Conservation (phyloP, 2,113 vertebrate genomes). For the Sebastes fasciatus region DNA sequence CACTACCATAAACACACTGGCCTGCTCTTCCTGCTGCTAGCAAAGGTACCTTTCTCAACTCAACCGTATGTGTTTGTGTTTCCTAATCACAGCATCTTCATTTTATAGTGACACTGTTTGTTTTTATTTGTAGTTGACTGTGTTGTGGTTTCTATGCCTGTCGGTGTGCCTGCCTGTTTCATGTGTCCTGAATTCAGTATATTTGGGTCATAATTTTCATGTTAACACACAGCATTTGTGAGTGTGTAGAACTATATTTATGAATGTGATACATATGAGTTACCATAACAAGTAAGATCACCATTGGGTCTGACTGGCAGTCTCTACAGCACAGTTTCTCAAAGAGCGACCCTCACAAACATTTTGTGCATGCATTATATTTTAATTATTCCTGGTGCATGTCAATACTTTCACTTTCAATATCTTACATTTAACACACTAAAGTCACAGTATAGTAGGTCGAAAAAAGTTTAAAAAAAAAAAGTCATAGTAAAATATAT, state of each 20-base stretch:
- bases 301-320: not conserved
- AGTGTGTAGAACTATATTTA: not conserved
- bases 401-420: not conserved
- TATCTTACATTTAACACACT: not conserved
- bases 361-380: not conserved
- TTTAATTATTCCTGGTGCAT: not conserved
- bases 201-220: not conserved
- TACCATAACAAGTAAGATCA: not conserved
- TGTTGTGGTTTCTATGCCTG: not conserved
- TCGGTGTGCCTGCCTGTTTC: not conserved
- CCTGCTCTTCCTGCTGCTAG: constrained; percentile 55
- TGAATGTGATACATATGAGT: too few species aligned
- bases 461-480: too few species aligned
- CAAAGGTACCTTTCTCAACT: constrained; percentile 51
- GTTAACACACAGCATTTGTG: not conserved
- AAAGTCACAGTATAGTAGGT: too few species aligned
- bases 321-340: not conserved
- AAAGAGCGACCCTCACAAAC: not conserved
- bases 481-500: too few species aligned
- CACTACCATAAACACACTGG: constrained; percentile 21
- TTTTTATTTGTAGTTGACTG: not conserved
- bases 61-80: constrained; percentile 11
- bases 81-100: not conserved
- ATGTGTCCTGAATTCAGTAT: not conserved
- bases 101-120: not conserved